Evolutionary conservation across 2,888 invertebrate species (phyloP).

Genomic region (Diaperis boleti): DNA sequence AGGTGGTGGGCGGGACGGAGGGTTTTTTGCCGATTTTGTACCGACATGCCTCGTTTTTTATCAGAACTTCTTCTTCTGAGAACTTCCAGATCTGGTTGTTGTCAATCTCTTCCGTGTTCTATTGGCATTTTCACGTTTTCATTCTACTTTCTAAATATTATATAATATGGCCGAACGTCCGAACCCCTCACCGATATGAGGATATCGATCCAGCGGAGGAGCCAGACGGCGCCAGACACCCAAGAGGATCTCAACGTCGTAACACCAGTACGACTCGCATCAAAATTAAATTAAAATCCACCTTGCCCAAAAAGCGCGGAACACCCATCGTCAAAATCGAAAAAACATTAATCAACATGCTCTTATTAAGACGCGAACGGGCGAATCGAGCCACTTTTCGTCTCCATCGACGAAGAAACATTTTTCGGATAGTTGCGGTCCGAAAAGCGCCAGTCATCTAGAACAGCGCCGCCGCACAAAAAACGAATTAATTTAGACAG

Average conservation of each 20-base stretch:
- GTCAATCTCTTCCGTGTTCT: no score
- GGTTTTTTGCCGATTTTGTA: no score
- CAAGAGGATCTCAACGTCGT: neutral
- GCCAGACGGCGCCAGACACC: constrained; percentile 2
- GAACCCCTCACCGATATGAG: no score
- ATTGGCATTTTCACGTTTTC: no score
- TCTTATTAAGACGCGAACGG: neutral
- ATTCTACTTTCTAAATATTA: no score
- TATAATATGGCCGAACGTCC: no score
- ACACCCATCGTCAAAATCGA: neutral
- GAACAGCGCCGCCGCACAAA: neutral
- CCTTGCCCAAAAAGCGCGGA: no score
- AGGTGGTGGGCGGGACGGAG: no score
- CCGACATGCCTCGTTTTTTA: no score
- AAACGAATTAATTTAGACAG: constrained; percentile 10
- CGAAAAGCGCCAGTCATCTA: constrained; percentile 8
- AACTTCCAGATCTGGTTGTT: no score
- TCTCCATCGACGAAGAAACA: neutral
- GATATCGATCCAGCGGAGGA: neutral
- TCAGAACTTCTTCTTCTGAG: no score
- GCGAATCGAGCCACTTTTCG: constrained; percentile 2
- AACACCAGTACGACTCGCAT: neutral
- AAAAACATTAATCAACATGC: constrained; percentile 10
- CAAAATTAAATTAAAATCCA: neutral
- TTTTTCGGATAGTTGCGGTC: constrained; percentile 24